Evolutionary conservation across 1,140 invertebrate species (phyloP), one percentile per base, ranked within the genome.

Genomic region (Melipona quadrifasciata): DNA sequence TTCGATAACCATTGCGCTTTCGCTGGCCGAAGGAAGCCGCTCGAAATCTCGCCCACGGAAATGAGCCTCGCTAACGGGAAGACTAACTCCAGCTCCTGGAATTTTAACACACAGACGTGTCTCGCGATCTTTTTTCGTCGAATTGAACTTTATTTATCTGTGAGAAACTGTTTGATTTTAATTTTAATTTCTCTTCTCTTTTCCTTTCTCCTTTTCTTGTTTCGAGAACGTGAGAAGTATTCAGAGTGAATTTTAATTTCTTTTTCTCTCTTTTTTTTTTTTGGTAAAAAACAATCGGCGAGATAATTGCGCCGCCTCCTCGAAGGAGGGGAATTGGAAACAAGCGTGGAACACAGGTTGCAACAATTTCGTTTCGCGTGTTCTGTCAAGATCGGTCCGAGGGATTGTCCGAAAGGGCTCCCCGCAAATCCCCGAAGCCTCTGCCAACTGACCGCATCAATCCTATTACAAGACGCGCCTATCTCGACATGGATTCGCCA

Each of bases 391-490:
- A 90, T 88, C 91, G 87, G 85, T 93, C 90, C 84, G 84, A 89
- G 80, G 87, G 61, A 81, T 89, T 90, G 90, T 91, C 91, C 84
- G 84, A 89, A 47, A 90, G 87, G 86, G 89, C 88, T 90, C 83
- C 75, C 34, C 88, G 82, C 68, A 88, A 91, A 84, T 92, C 87
- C 83, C 84, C 53, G 82, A 72, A 82, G 89, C 84, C 85, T 89
- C 88, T 85, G 88, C 81, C 89, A 87, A 88, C 87, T 87, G 86
- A 88, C 90, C 87, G 87, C 91, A 92, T 91, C 91, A 93, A 93
- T 93, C 91, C 92, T 91, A 91, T 93, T 91, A 92, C 77, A 82
- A 88, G 88, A 91, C 89, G 89, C 81, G 89, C 90, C 90, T 90
- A 91, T 91, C 93, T 88, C 80, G 61, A 85, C 87, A 71, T 85